Base-by-base conservation (phyloP, 2,888 invertebrate genomes). In the Netelia fuscicornis region DNA sequence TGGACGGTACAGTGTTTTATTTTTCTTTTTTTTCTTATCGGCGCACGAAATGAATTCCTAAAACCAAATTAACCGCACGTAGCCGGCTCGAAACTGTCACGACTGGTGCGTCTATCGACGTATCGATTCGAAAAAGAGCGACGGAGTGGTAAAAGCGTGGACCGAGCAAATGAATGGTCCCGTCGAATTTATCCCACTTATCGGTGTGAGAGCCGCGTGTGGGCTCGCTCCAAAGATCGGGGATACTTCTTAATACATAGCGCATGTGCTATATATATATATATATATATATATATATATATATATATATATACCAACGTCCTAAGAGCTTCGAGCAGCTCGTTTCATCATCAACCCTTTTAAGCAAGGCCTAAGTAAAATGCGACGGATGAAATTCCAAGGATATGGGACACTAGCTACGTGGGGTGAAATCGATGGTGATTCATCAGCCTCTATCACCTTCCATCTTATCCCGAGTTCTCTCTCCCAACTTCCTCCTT, bases 31-130 rank as follows among this genome's bases (percentile, higher is more conserved):
- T 56, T 23, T 70, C 80, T 90, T 92, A 92, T 91, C 91, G 86
- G 83, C 84, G 74, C 85, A 87, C 10, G 80, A 89, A 90, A 90
- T 89, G 91, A 91, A 91, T 92, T 91, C 91, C 90, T 87, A 89
- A 92, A 91, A 91, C 89, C 89, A 89, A 91, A 91, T 92, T 91
- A 91, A 90, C 89, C 88, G 87, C 86, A 72, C 6, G 20, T 58
- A 74, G 58, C 67, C 78, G 44, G 75, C 75, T 30, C 44, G 54
- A 54, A 78, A 80, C 30, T 60, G 30, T 62, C 62, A 48, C 56
- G 62, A 70, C 37, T 37, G 37, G 37, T 37, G 11, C 62, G 65
- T 72, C 82, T 9, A 70, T 48, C 67, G 48, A 44, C 17, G 52
- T 52, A 71, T 56, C 60, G 25, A 23, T 56, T 62, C 54, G 68